Evolutionary conservation across 2,888 invertebrate species (phyloP).

Genomic region (Gisinianus flammeolus): DNA sequence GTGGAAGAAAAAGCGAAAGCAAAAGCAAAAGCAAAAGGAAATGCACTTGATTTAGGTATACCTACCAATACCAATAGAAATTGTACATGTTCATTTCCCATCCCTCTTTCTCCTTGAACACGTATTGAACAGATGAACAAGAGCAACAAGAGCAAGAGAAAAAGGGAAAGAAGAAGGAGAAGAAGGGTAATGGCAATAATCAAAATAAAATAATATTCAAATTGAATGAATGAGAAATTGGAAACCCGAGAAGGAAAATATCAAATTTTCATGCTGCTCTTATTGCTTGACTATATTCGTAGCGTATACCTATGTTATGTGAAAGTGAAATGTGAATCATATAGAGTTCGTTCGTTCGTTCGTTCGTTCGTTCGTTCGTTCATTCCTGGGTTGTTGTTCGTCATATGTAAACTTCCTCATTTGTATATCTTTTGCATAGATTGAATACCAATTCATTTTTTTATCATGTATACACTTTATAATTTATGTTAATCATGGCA

Average conservation of each 20-base stretch:
- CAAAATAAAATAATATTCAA: conserved; percentile 8
- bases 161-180: too few relatives aligned
- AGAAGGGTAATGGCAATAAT: neutral
- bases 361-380: neutral
- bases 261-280: neutral
- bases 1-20: too few relatives aligned
- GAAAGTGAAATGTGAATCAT: too few relatives aligned
- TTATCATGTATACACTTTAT: neutral
- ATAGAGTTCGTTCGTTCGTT: neutral
- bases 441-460: conserved; percentile 2
- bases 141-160: too few relatives aligned
- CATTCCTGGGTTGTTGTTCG: neutral
- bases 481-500: conserved; percentile 2
- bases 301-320: too few relatives aligned
- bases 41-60: too few relatives aligned
- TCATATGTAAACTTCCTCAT: neutral
- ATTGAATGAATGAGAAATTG: neutral
- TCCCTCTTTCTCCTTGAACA: too few relatives aligned
- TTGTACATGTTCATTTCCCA: too few relatives aligned
- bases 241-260: neutral
- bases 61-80: too few relatives aligned
- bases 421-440: conserved; percentile 8
- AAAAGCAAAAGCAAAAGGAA: too few relatives aligned
- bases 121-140: too few relatives aligned
- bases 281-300: too few relatives aligned